phyloP scores from a whole-genome alignment of 2,113 vertebrate species.

The Thunnus thynnus region DNA sequence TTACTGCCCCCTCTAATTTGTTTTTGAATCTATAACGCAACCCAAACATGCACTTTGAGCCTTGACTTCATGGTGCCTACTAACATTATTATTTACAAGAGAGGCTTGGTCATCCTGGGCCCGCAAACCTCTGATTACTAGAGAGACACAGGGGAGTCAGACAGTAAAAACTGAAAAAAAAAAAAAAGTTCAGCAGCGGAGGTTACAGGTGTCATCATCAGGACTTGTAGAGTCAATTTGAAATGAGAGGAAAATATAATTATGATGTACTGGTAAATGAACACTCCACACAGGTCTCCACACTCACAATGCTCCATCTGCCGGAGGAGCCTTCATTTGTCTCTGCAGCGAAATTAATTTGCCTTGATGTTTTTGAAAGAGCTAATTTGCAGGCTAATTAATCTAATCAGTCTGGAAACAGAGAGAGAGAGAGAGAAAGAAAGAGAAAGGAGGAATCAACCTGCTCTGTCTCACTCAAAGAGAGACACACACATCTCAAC shows the following conservation, averaged over 20 bases:
- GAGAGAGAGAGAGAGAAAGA: conserved; percentile 20
- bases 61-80: not conserved
- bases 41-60: conserved; percentile 12
- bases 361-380: conserved; percentile 77
- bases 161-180: conserved; percentile 3
- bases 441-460: conserved; percentile 11
- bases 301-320: conserved; percentile 31
- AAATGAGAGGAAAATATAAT: conserved; percentile 62
- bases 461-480: conserved; percentile 43
- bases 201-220: conserved; percentile 51
- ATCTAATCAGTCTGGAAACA: conserved; percentile 70
- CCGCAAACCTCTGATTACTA: not conserved
- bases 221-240: conserved; percentile 62
- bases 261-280: conserved; percentile 65
- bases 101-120: not conserved
- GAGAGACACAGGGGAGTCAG: not conserved
- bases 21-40: not conserved
- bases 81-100: not conserved
- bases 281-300: conserved; percentile 39
- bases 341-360: conserved; percentile 76
- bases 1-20: not conserved
- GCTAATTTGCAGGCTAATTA: conserved; percentile 80
- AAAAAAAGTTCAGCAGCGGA: conserved; percentile 16
- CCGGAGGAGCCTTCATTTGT: conserved; percentile 65
- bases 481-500: conserved; percentile 42